Evolutionary conservation across 2,888 invertebrate species (phyloP).

Genomic region (Agrypnus murinus): DNA sequence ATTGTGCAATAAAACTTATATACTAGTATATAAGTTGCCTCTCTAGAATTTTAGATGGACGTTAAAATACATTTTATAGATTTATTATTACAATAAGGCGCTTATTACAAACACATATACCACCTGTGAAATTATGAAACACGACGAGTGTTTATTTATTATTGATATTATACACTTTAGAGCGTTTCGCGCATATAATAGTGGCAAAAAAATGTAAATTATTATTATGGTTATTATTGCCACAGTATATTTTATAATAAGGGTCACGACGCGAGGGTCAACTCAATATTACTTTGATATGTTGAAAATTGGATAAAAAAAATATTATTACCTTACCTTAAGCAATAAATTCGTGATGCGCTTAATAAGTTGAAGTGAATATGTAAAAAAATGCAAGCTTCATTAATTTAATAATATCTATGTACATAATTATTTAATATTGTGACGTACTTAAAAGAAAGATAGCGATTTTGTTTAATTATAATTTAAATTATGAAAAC

Average conservation of each 20-base stretch:
- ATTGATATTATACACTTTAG: neutral
- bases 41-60: neutral
- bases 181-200: slow-evolving; percentile 4
- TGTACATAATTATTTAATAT: too few species aligned
- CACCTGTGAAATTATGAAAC: slow-evolving; percentile 19
- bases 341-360: slow-evolving; percentile 17
- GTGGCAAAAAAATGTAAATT: neutral
- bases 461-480: neutral
- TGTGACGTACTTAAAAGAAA: too few species aligned
- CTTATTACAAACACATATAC: slow-evolving; percentile 13
- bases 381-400: neutral
- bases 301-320: slow-evolving; percentile 11
- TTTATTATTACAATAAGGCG: slow-evolving; percentile 21
- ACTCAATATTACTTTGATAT: slow-evolving; percentile 3
- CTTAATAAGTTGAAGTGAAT: slow-evolving; percentile 1
- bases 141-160: slow-evolving; percentile 17
- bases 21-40: neutral
- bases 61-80: slow-evolving; percentile 11
- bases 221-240: slow-evolving; percentile 3
- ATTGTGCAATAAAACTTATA: slow-evolving; percentile 13
- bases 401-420: slow-evolving; percentile 2
- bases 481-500: slow-evolving; percentile 1
- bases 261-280: neutral
- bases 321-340: slow-evolving; percentile 2
- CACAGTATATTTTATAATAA: too few species aligned